A percentile compares a stretch with the other conserved stretches of the same genome.
Evolutionary conservation across 2,797 vertebrate genomes (phyloP).

Genomic region (Rhincodon typus): DNA sequence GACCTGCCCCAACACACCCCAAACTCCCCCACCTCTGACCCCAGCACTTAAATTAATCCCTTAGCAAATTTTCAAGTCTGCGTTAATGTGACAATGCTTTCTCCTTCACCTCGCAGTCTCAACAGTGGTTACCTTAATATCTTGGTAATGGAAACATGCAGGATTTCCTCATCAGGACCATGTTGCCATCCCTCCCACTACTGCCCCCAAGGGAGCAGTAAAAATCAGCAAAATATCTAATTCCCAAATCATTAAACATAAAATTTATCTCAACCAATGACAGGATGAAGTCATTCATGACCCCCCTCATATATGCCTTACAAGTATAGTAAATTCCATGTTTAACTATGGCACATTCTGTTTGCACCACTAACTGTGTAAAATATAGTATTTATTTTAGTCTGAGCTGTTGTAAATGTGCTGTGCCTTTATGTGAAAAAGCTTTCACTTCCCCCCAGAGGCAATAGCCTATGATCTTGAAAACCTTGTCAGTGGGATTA

Average conservation of each 20-base stretch:
- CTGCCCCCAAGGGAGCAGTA: background rate
- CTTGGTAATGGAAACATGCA: background rate
- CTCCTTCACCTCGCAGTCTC: background rate
- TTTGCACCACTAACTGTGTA: constrained; percentile 18
- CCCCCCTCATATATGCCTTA: background rate
- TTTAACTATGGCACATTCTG: background rate
- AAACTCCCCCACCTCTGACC: too few relatives aligned
- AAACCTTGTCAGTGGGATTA: constrained; percentile 31
- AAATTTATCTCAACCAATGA: constrained; percentile 8
- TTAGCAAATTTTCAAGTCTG: background rate
- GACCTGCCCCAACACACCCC: too few relatives aligned
- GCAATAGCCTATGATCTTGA: background rate
- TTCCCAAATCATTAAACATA: constrained; percentile 21
- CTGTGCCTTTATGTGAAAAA: constrained; percentile 20
- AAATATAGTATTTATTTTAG: constrained; percentile 31
- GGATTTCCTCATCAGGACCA: background rate
- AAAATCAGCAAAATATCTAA: background rate
- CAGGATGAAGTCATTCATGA: constrained; percentile 11
- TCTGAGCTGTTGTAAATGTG: constrained; percentile 31
- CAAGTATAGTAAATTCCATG: constrained; percentile 3
- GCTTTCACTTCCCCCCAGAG: constrained; percentile 16
- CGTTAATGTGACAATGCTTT: background rate
- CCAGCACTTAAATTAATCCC: background rate
- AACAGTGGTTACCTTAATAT: background rate
- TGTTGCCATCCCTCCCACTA: background rate